Base-by-base conservation (phyloP, 2,113 vertebrate genomes). In the Aphelocoma coerulescens region DNA sequence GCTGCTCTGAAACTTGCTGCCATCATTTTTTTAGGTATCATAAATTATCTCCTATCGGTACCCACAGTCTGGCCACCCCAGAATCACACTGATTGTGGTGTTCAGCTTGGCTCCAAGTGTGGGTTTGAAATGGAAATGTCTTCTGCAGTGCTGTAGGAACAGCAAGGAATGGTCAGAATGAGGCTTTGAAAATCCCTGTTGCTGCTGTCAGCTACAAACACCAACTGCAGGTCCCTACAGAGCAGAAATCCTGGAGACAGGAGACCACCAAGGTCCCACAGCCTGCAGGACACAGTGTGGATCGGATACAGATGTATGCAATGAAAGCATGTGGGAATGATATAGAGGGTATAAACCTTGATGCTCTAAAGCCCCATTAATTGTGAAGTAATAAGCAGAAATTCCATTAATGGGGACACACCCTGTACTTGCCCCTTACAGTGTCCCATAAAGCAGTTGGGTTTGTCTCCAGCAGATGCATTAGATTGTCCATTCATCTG, bases 271-370 rank as follows among this genome's bases (percentile, higher is more conserved):
- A 67, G 23, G 48, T 37, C 43, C 16, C 5, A 11, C 39, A 85
- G 8, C 51, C 52, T 90, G 69, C 63, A 73, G 59, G 69, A 39
- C 65, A 48, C 16, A 5, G 24, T 5, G 8, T 5, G 59, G n/a
- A 3, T 16, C 0, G 1, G 61, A 15, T 23, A 7, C 13, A 21
- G 12, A 44, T 0, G 6, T 7, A 6, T 19, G 10, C 26, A 20
- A 10, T 9, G 35, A 21, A 30, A 73, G 35, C 41, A 19, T 10
- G 15, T 1, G 22, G 32, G 8, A 61, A 5, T 6, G 13, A 48
- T 23, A 19, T 3, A 4, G 61, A 63, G 37, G 24, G 16, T 12
- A 39, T 30, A 72, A 61, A 33, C 37, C 51, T 73, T 76, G 8
- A 41, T 37, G 21, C 37, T 32, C 49, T 55, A 57, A 63, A 73